These are phyloP conservation scores for Uria lomvia DNA, from an alignment of 2,113 vertebrate genomes.

Conservation along the genomic window DNA sequence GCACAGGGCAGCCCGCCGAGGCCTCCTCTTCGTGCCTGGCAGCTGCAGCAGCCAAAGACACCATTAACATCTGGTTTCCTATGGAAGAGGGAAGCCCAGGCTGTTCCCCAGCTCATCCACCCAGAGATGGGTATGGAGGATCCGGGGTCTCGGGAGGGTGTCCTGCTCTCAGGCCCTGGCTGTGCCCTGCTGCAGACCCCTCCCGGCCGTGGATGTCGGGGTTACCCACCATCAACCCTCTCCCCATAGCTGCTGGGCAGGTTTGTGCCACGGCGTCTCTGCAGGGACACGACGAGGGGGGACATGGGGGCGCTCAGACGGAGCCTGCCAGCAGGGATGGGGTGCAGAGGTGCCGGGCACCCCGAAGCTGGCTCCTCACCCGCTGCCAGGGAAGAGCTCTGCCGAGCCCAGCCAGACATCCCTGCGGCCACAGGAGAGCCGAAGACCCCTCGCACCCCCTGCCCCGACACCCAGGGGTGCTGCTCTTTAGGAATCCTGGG, in stretches of 20 bases:
- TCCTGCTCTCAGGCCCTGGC: neutral
- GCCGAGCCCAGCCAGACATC: neutral
- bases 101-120: neutral
- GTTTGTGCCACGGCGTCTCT: rapidly evolving
- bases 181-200: neutral
- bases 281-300: rapidly evolving
- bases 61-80: neutral
- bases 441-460: neutral
- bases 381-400: neutral
- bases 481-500: neutral
- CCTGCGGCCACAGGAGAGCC: rapidly evolving
- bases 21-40: neutral
- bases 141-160: rapidly evolving
- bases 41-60: neutral
- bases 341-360: rapidly evolving
- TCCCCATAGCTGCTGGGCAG: neutral
- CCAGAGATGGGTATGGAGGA: neutral
- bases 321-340: neutral
- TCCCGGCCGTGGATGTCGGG: rapidly evolving
- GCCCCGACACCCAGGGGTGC: neutral
- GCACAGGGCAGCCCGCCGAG: rapidly evolving
- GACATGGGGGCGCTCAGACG: rapidly evolving
- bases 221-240: rapidly evolving
- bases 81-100: rapidly evolving
- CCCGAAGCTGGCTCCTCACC: neutral